These are phyloP conservation scores for Mormyrus iriodes DNA, from an alignment of 2,113 vertebrate genomes.

Conservation along the genomic window DNA sequence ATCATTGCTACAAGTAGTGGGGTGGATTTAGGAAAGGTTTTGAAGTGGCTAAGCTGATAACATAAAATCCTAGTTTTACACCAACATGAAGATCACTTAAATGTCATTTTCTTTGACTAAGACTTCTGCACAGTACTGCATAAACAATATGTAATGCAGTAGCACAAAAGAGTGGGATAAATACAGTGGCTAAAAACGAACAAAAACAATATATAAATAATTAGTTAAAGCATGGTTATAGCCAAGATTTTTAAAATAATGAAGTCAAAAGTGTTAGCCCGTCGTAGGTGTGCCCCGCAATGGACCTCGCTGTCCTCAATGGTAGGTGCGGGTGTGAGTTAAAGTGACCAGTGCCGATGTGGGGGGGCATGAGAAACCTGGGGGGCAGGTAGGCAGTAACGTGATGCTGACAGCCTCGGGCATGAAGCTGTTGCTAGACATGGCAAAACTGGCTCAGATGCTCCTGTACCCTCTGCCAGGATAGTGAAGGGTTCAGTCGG, in stretches of 20 bases:
- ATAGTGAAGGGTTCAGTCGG: background rate
- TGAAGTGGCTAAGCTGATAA: too few relatives aligned
- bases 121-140: background rate
- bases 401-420: background rate
- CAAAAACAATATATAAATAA: background rate
- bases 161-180: background rate
- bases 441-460: background rate
- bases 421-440: background rate
- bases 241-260: too few relatives aligned
- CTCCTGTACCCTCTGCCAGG: background rate
- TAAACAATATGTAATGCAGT: background rate
- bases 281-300: too few relatives aligned
- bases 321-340: too few relatives aligned
- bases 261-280: too few relatives aligned
- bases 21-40: background rate
- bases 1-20: background rate
- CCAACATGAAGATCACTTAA: too few relatives aligned
- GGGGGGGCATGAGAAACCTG: background rate
- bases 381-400: background rate
- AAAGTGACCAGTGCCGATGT: background rate
- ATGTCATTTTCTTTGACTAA: too few relatives aligned
- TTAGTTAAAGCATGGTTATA: too few relatives aligned
- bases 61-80: too few relatives aligned
- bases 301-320: too few relatives aligned
- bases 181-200: background rate